A percentile compares a stretch with the other conserved stretches of the same genome.
phyloP scores from a whole-genome alignment of 2,888 invertebrate genomes.

The Eilema depressum region DNA sequence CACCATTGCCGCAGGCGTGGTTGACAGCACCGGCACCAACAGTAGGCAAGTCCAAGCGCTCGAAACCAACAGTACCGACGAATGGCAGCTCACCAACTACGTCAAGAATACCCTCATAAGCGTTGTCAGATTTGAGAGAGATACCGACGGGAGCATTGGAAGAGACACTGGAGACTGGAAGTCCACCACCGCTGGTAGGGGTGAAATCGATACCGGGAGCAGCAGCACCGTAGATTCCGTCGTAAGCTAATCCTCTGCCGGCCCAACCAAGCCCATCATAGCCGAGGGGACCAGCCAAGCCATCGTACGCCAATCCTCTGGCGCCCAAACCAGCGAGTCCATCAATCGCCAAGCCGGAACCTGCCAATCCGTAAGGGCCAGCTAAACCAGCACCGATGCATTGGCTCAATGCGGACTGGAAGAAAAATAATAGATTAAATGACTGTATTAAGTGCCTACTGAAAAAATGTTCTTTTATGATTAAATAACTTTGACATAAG shows the following conservation, averaged over 20 bases:
- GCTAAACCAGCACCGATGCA: conserved; percentile 36
- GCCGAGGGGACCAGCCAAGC: not conserved
- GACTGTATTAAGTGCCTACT: no score
- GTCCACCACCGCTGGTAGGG: conserved; percentile 56
- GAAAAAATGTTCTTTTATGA: no score
- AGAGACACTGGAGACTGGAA: conserved; percentile 34
- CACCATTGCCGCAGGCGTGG: conserved; percentile 60
- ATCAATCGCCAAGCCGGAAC: conserved; percentile 8
- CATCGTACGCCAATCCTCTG: conserved; percentile 4
- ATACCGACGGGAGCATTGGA: conserved; percentile 36
- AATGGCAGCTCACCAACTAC: conserved; percentile 61
- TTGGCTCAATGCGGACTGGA: conserved; percentile 15
- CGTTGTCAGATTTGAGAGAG: conserved; percentile 57
- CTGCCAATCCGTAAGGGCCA: no score
- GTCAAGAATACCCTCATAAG: conserved; percentile 52
- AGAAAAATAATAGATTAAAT: not conserved
- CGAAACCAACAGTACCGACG: conserved; percentile 59
- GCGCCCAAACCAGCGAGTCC: not conserved
- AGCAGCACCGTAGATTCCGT: not conserved
- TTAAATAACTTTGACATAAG: no score
- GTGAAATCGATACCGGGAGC: conserved; percentile 49
- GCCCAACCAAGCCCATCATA: conserved; percentile 5
- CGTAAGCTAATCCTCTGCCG: conserved; percentile 8
- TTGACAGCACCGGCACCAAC: conserved; percentile 58
- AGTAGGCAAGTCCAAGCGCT: conserved; percentile 58